Evolutionary conservation across 2,888 invertebrate species (phyloP), one percentile per base, ranked within the genome.

Genomic region (Coleophora deauratella): DNA sequence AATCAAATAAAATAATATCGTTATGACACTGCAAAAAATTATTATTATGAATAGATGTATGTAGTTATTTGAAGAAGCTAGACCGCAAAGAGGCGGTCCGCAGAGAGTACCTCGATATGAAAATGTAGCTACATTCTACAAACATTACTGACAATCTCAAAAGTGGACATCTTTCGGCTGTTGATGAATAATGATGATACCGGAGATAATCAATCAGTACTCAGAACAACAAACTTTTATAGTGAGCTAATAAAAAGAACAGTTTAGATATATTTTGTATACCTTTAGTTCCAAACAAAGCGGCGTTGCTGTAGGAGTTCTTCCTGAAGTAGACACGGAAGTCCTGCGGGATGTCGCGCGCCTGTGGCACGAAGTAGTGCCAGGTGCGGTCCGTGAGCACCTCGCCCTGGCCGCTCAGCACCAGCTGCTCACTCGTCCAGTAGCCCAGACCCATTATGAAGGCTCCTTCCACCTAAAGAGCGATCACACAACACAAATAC

Each of bases 261-360:
- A n/a, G n/a, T n/a, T 21, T 21, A 21, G 6, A 21, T 21, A 4
- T 21, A 21, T 4, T 6, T 3, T 21, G 21, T 21, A 4, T 21
- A 76, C 80, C 73, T 63, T 71, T 71, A 38, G 67, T 53, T 1
- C 73, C 73, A 14, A 73, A 52, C 21, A 59, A 62, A 2, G 66
- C 65, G 1, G 91, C 78, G n/a, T 92, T 91, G 9, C 85, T 92
- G 11, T 88, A 80, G 27, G 89, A 87, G 54, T 91, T 90, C 45
- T 89, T 88, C 31, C 89, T 76, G 40, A 94, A 82, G 38, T 89
- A 88, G 1, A 93, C 79, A 44, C 92, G 87, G 51, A 94, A 91
- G 69, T 94, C 92, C 7, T 90, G 86, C 0, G 94, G 93, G 50
- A 94, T 93, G 54, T 94, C 94, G 57, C 91, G 93, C 0, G 88